Conservation (phyloP, 2,888 invertebrate species). For the Ormyrus labotus region DNA sequence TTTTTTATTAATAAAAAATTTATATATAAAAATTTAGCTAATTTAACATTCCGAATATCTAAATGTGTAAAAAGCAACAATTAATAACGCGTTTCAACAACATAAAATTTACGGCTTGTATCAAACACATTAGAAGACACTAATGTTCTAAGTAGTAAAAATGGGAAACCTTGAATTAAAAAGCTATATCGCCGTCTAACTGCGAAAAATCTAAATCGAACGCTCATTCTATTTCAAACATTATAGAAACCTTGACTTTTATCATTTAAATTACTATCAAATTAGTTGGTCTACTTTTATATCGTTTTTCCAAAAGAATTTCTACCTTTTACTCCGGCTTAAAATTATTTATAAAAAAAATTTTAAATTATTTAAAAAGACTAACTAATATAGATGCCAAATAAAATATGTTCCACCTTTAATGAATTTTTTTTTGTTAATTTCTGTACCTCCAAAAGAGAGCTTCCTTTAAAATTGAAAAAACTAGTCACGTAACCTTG, state of each 20-base stretch:
- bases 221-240: constrained; percentile 25
- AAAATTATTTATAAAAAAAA: too few species aligned
- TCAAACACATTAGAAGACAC: constrained; percentile 6
- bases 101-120: constrained; percentile 12
- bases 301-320: background rate
- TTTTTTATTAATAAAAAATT: too few species aligned
- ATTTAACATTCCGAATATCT: too few species aligned
- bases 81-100: too few species aligned
- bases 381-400: too few species aligned
- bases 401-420: background rate
- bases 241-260: constrained; percentile 29
- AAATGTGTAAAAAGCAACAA: too few species aligned
- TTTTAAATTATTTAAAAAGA: too few species aligned
- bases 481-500: background rate
- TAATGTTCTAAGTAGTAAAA: constrained; percentile 13
- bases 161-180: background rate
- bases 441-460: background rate
- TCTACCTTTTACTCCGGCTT: too few species aligned
- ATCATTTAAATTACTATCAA: background rate
- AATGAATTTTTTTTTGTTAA: background rate
- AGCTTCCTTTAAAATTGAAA: background rate
- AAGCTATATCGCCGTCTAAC: background rate
- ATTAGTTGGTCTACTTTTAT: background rate
- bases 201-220: background rate
- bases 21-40: background rate